Percentiles rank a stretch among this genome's conserved stretches.
These are phyloP conservation scores for Leucopternis melanops DNA, from an alignment of 2,113 vertebrate genomes.

Conservation along the genomic window DNA sequence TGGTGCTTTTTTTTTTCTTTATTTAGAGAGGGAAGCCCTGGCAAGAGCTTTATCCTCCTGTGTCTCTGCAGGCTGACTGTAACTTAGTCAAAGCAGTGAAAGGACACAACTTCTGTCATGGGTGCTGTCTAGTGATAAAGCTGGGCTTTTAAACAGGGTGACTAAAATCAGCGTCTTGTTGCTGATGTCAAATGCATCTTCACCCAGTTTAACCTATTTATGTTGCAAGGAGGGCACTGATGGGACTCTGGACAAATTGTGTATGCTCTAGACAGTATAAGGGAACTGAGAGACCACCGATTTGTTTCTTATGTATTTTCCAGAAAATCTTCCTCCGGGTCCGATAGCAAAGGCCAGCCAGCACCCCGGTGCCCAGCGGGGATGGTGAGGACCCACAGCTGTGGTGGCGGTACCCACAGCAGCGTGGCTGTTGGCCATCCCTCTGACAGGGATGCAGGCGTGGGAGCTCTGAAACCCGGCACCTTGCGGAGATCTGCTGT, in stretches of 20 bases:
- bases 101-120: not conserved
- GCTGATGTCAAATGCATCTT: not conserved
- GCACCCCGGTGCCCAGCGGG: fast-evolving
- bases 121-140: not conserved
- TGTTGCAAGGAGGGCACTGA: not conserved
- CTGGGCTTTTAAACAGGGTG: not conserved
- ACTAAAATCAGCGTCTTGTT: not conserved
- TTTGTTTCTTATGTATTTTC: not conserved
- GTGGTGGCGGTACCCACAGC: not conserved
- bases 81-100: not conserved
- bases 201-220: fast-evolving
- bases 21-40: not conserved
- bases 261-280: fast-evolving
- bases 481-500: fast-evolving
- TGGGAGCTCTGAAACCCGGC: fast-evolving
- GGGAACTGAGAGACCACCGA: not conserved
- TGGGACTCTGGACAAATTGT: fast-evolving
- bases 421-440: fast-evolving
- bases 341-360: not conserved
- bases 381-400: fast-evolving
- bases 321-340: not conserved
- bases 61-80: not conserved
- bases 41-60: not conserved
- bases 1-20: not conserved
- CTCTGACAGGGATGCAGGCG: not conserved